Evolutionary conservation across 1,140 invertebrate species (phyloP), one percentile per base, ranked within the genome.

Genomic region (Leptopilina clavipes): DNA sequence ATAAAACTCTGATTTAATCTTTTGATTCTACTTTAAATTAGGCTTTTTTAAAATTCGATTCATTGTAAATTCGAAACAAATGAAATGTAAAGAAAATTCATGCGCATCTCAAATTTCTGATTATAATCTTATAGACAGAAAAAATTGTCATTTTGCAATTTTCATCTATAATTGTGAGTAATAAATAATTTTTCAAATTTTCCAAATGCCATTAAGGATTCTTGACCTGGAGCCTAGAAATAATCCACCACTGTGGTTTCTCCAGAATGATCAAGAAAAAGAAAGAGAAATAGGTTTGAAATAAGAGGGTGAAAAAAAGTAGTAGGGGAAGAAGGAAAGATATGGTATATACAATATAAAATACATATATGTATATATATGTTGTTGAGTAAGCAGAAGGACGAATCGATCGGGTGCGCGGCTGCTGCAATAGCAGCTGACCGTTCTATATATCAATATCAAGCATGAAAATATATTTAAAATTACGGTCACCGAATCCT

Each of bases 321-420:
- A 14, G 43, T 31, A 70, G 25, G 25, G 59, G 19, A 65, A 75
- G 25, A 40, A 45, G 31, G 25, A 31, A 54, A 31, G 18, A 48
- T 22, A 31, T 45, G 18, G 44, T 17, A 65, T 45, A 73, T 70
- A 71, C 22, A 71, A 70, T 48, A 70, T 75, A 18, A 65, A 37
- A 65, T 65, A 40, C 9, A 40, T 40, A 40, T 48, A 70, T 75
- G 11, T 40, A 65, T 31, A 59, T 59, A 65, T 65, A 65, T 65
- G 22, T 14, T 31, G 25, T 37, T 31, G 59, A 59, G 56, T 31
- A 59, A 59, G 70, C 31, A 18, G 19, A 18, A 48, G 40, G 70
- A 71, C n/a, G 70, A 17, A 87, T 87, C 84, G 86, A 87, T 87
- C 85, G 85, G 71, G 72, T 87, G 85, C 84, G 85, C 85, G 79